Evolutionary conservation across 2,113 vertebrate genomes (phyloP), one percentile per base, ranked within the genome.

Genomic region (Xenopus borealis): DNA sequence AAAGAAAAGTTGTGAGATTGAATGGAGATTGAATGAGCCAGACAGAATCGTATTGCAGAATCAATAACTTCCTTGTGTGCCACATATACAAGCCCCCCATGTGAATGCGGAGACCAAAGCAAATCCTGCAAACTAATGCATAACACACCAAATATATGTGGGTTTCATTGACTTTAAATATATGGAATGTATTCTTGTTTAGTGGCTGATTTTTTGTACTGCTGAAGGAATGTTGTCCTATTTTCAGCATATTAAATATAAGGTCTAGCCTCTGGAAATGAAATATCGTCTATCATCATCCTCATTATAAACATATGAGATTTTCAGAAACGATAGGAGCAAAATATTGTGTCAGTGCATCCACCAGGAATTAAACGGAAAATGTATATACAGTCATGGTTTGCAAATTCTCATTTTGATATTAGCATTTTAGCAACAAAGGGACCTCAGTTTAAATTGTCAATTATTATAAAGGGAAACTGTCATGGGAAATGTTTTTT

Each of bases 281-380:
- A n/a, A 45, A 0, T 1, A 23, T 57, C 16, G 67, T 17, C 19
- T 55, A 40, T 0, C 76, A 68, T 62, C 12, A 0, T 12, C 58
- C 23, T 23, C 14, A 63, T 77, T 77, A 70, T 64, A 18, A 44
- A 57, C 30, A 62, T 57, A 70, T 77, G 33, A 70, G 27, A 64
- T 64, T 55, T 33, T 44, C 13, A 18, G 20, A 57, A 55, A 52
- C 45, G 47, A 63, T 57, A 68, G 74, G 23, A 77, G 55, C 67
- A 55, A 40, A 63, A 55, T 69, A 18, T 63, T 44, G 27, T 75
- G 47, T 75, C 73, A 61, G 13, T 58, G 44, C 10, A 20, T 69
- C 33, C 47, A 12, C 8, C 1, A 61, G 59, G 58, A 75, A 23
- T 40, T 2, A 53, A 57, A 68, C 52, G 33, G 66, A n/a, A 75